Conservation (phyloP, 2,113 vertebrate species). For the Accipiter virgatus region DNA sequence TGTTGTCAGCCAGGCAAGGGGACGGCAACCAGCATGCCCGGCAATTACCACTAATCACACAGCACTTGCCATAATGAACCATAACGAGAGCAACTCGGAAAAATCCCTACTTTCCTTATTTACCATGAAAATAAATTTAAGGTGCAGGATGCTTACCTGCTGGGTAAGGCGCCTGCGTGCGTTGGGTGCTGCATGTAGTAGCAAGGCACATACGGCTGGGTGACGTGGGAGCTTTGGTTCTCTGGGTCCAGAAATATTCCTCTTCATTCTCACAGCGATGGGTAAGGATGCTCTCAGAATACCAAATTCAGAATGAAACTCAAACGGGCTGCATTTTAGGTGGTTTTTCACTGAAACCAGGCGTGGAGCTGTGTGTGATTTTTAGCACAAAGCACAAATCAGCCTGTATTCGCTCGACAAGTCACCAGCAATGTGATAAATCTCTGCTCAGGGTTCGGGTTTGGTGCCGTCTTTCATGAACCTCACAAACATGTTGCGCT, state of each 20-base stretch:
- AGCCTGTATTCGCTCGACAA: fast-evolving
- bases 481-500: fast-evolving
- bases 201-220: fast-evolving
- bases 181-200: not conserved
- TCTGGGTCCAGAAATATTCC: not conserved
- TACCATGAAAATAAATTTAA: not conserved
- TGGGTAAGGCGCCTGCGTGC: fast-evolving
- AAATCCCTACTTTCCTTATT: not conserved
- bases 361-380: fast-evolving
- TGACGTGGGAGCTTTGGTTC: not conserved
- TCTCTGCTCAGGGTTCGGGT: not conserved
- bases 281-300: not conserved
- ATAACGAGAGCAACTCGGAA: not conserved
- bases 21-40: not conserved
- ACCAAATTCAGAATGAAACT: not conserved
- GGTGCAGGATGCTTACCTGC: not conserved
- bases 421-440: not conserved
- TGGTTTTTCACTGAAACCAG: not conserved
- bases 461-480: not conserved
- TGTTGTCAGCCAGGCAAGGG: fast-evolving
- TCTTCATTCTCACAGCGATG: not conserved
- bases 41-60: not conserved
- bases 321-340: not conserved
- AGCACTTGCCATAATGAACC: not conserved
- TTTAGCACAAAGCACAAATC: not conserved